phyloP scores from a whole-genome alignment of 2,113 vertebrate genomes.

The Xiphophorus couchianus region DNA sequence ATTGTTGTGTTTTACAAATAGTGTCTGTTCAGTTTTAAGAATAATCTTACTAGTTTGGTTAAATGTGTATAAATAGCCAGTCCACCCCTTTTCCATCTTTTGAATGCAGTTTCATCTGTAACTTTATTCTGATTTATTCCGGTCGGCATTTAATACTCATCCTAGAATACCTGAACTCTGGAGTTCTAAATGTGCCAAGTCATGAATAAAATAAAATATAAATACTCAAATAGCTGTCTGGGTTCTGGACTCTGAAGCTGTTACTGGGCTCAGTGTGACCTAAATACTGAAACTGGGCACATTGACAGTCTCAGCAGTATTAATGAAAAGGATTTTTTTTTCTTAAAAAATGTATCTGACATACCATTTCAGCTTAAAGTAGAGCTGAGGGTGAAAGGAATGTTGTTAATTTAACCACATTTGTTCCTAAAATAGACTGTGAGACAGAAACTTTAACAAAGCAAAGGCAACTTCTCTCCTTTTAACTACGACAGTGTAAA shows the following conservation, averaged over 20 bases:
- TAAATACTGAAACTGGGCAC: background rate
- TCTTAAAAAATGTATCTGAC: background rate
- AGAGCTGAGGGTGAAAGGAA: background rate
- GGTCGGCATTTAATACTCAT: background rate
- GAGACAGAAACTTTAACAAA: background rate
- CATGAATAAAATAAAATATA: background rate
- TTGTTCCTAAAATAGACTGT: background rate
- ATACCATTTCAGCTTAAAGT: background rate
- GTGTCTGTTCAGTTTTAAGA: background rate
- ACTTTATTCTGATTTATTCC: background rate
- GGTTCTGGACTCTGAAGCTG: background rate
- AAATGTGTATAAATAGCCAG: background rate
- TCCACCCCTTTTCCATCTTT: background rate
- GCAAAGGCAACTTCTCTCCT: background rate
- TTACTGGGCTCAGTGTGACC: background rate
- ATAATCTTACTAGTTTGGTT: background rate
- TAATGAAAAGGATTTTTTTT: background rate
- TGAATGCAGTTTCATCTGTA: background rate
- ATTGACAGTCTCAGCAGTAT: background rate
- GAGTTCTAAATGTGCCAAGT: background rate
- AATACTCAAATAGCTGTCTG: background rate
- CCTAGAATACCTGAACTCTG: background rate
- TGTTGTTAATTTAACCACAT: background rate
- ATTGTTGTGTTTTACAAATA: background rate
- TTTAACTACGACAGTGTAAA: background rate